Evolutionary conservation across 2,888 invertebrate species (phyloP).

Genomic region (Uropetala carovei): DNA sequence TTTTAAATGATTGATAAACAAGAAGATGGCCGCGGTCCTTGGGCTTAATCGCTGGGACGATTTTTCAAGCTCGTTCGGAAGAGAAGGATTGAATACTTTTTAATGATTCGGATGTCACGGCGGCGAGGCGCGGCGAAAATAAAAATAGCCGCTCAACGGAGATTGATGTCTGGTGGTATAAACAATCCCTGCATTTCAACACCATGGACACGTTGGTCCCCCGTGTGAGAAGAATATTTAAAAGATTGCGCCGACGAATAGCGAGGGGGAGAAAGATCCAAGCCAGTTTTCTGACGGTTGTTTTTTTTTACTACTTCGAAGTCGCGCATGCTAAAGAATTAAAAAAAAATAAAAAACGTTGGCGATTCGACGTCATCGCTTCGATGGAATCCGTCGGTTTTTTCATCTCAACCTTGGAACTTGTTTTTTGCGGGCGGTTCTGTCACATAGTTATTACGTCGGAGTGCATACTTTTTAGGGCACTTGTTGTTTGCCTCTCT

Average conservation of each 20-base stretch:
- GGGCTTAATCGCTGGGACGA: neutral
- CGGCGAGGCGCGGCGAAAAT: neutral
- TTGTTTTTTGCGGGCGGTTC: neutral
- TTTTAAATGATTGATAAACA: conserved; percentile 35
- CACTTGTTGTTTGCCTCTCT: neutral
- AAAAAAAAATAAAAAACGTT: no score
- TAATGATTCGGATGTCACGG: conserved; percentile 3
- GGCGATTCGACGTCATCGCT: neutral
- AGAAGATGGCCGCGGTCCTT: neutral
- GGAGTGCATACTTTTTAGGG: neutral
- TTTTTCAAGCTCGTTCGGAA: conserved; percentile 13
- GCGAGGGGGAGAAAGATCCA: neutral
- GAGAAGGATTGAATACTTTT: conserved; percentile 12
- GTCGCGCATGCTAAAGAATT: neutral
- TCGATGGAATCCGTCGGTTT: neutral
- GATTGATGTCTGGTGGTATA: conserved; percentile 10
- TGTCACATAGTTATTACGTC: neutral
- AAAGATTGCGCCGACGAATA: neutral
- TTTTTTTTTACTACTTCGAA: neutral
- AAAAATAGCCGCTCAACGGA: neutral
- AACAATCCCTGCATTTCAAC: neutral
- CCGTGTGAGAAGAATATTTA: neutral
- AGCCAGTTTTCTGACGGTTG: no score
- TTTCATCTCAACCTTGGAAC: neutral
- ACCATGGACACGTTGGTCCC: neutral